Conservation (phyloP, 2,113 vertebrate genomes). For the Tetrax tetrax region DNA sequence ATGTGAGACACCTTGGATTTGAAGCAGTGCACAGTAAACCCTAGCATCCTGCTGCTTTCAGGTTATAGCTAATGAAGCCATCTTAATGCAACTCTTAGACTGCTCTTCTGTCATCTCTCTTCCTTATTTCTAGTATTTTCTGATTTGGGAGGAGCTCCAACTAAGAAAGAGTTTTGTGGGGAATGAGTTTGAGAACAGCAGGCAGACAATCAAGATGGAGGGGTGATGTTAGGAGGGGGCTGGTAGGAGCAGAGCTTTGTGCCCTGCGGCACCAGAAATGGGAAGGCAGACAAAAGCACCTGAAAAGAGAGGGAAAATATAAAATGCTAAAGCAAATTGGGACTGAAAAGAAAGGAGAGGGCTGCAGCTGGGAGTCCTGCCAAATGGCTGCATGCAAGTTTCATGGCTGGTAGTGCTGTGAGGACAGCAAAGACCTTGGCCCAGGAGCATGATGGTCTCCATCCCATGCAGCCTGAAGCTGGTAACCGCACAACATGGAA, state of each 20-base stretch:
- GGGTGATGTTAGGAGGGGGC: background rate
- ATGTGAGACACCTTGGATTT: background rate
- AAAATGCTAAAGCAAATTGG: background rate
- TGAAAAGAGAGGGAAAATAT: background rate
- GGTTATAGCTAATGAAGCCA: background rate
- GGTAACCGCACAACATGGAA: background rate
- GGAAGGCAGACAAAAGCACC: background rate
- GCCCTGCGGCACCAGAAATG: background rate
- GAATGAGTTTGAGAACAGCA: background rate
- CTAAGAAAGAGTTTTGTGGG: background rate
- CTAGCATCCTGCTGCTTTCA: background rate
- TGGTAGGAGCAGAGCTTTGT: background rate
- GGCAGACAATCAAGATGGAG: background rate
- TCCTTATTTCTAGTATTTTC: background rate
- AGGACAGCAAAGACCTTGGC: background rate
- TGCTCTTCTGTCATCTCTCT: background rate
- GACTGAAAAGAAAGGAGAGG: background rate
- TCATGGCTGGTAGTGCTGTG: background rate
- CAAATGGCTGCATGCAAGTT: background rate
- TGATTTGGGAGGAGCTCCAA: background rate
- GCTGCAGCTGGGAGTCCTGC: background rate
- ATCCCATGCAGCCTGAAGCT: background rate
- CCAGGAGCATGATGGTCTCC: fast-evolving
- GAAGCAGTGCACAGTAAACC: fast-evolving
- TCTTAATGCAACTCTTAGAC: background rate